A percentile compares a stretch with the other conserved stretches of the same genome.
Evolutionary conservation across 2,113 vertebrate genomes (phyloP).

Genomic region (Charadrius vociferus): DNA sequence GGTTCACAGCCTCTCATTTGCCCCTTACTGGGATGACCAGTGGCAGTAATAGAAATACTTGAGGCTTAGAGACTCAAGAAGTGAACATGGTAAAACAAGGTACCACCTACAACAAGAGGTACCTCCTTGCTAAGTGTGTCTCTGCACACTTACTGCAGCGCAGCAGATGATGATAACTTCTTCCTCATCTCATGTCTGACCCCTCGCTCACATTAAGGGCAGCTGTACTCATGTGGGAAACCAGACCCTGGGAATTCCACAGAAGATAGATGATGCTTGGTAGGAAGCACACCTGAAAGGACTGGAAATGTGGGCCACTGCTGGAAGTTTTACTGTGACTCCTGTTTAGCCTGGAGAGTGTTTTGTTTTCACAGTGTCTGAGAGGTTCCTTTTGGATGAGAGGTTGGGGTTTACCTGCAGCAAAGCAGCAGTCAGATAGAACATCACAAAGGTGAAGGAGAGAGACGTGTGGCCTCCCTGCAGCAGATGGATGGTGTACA

Average conservation of each 20-base stretch:
- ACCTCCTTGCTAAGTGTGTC: not conserved
- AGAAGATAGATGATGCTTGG: not conserved
- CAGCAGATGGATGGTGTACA: constrained; percentile 86
- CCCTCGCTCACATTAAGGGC: not conserved
- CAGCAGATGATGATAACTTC: not conserved
- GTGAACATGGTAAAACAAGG: not conserved
- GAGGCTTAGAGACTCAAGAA: not conserved
- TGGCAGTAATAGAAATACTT: not conserved
- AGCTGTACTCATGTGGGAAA: not conserved
- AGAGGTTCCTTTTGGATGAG: not conserved
- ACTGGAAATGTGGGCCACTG: not conserved
- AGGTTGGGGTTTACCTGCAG: constrained; percentile 83
- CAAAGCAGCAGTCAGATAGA: constrained; percentile 87
- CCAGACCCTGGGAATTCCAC: not conserved
- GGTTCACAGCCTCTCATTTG: not conserved
- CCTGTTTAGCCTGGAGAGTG: not conserved
- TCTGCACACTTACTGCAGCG: not conserved
- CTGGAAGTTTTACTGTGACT: not conserved
- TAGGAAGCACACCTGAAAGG: not conserved
- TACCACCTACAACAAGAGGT: not conserved
- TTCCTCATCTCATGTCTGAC: not conserved
- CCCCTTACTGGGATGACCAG: not conserved
- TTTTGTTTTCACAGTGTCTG: not conserved
- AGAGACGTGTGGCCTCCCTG: constrained; percentile 81
- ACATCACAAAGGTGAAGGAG: constrained; percentile 78